These are phyloP conservation scores for Diuraphis noxia DNA, from an alignment of 1,140 invertebrate genomes.

Conservation along the genomic window DNA sequence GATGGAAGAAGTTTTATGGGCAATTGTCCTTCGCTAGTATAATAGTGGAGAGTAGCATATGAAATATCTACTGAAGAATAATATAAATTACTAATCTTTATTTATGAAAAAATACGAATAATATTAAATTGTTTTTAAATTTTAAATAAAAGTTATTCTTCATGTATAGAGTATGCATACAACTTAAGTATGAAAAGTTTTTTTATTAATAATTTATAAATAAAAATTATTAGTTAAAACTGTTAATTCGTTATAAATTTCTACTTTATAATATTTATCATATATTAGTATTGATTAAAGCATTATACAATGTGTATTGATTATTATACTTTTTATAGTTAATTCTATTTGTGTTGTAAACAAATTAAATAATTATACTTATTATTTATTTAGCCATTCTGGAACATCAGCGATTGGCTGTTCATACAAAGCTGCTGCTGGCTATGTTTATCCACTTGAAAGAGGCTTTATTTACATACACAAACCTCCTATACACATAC, in stretches of 20 bases:
- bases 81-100: no score
- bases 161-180: no score
- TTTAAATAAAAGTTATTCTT: no score
- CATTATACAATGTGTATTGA: not conserved
- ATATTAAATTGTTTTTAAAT: no score
- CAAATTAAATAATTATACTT: constrained; percentile 50
- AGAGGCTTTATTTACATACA: constrained; percentile 98
- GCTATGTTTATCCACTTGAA: constrained; percentile 97
- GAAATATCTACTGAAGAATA: no score
- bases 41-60: no score
- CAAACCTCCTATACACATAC: constrained; percentile 96
- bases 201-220: not conserved
- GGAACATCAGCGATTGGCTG: constrained; percentile 91
- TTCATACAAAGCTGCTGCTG: constrained; percentile 97
- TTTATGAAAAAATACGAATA: no score
- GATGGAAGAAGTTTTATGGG: no score
- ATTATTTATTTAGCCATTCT: constrained; percentile 71
- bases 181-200: not conserved
- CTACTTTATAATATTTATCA: not conserved
- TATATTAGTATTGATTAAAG: not conserved
- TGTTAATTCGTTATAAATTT: not conserved
- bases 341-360: not conserved
- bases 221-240: not conserved
- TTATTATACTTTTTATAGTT: constrained; percentile 38
- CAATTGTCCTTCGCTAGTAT: no score